phyloP scores from a whole-genome alignment of 2,888 invertebrate species.

The Plutella xylostella region DNA sequence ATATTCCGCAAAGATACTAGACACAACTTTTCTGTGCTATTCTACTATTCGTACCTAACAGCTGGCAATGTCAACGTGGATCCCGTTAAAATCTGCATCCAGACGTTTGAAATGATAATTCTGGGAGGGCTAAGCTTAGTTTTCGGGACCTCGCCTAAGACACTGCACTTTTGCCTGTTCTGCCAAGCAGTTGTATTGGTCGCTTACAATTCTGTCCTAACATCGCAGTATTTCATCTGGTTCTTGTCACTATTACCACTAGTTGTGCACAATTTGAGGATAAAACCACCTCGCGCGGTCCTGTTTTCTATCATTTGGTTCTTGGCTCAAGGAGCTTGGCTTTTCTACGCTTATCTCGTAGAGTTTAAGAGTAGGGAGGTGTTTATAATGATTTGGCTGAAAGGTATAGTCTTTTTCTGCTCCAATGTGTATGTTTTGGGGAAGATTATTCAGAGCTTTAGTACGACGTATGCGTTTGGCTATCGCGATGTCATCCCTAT shows the following conservation, averaged over 20 bases:
- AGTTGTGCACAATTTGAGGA: constrained; percentile 76
- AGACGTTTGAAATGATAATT: constrained; percentile 46
- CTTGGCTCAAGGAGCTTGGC: constrained; percentile 85
- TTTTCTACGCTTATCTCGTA: constrained; percentile 89
- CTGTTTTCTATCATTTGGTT: constrained; percentile 73
- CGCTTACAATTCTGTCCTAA: constrained; percentile 94
- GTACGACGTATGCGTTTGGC: constrained; percentile 42
- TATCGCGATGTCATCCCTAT: constrained; percentile 10
- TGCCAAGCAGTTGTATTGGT: constrained; percentile 89
- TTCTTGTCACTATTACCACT: constrained; percentile 90
- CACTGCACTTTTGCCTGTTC: constrained; percentile 88
- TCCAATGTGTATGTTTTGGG: constrained; percentile 80
- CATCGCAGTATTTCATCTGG: constrained; percentile 98
- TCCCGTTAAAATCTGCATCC: constrained; percentile 76
- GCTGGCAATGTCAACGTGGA: constrained; percentile 68
- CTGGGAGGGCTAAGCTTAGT: constrained; percentile 75
- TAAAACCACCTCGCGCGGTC: constrained; percentile 57
- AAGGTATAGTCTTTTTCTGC: constrained; percentile 85
- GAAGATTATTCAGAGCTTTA: constrained; percentile 61
- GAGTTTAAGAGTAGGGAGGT: constrained; percentile 90
- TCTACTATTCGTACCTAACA: constrained; percentile 90
- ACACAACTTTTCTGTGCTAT: constrained; percentile 97
- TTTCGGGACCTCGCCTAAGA: constrained; percentile 74
- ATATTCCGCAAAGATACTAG: constrained; percentile 86
- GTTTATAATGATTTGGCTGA: constrained; percentile 86